A percentile compares a stretch with the other conserved stretches of the same genome.
Conservation (phyloP, 2,797 vertebrate species). For the Parauchenoglanis ngamensis region DNA sequence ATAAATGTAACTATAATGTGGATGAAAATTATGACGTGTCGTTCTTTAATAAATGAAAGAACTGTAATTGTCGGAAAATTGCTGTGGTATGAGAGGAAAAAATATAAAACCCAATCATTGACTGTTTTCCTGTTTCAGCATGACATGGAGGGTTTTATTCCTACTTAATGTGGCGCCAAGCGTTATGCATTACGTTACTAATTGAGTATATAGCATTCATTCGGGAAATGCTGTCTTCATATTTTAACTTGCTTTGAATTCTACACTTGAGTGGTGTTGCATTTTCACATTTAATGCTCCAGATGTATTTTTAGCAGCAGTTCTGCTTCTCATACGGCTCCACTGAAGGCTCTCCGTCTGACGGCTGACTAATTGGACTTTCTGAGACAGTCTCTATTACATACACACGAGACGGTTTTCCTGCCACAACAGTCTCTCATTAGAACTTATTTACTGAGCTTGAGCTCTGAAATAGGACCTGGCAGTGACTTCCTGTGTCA, state of each 20-base stretch:
- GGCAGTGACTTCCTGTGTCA: constrained; percentile 2
- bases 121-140: not conserved
- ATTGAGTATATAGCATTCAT: no score
- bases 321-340: not conserved
- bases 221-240: not conserved
- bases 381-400: constrained; percentile 23
- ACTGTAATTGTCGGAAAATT: not conserved
- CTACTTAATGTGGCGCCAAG: not conserved
- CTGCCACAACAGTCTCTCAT: constrained; percentile 3
- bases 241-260: not conserved
- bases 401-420: not conserved
- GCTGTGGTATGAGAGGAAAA: not conserved
- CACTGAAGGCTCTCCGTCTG: constrained; percentile 2
- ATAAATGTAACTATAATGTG: not conserved
- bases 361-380: constrained; percentile 22
- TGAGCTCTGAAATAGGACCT: constrained; percentile 8
- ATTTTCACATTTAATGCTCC: not conserved
- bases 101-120: not conserved
- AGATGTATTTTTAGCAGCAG: not conserved
- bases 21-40: not conserved
- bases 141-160: not conserved
- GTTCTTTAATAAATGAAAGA: not conserved
- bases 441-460: constrained; percentile 19
- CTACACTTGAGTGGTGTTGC: not conserved
- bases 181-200: no score